Evolutionary conservation across 2,888 invertebrate genomes (phyloP).

Genomic region (Athalia cordata): DNA sequence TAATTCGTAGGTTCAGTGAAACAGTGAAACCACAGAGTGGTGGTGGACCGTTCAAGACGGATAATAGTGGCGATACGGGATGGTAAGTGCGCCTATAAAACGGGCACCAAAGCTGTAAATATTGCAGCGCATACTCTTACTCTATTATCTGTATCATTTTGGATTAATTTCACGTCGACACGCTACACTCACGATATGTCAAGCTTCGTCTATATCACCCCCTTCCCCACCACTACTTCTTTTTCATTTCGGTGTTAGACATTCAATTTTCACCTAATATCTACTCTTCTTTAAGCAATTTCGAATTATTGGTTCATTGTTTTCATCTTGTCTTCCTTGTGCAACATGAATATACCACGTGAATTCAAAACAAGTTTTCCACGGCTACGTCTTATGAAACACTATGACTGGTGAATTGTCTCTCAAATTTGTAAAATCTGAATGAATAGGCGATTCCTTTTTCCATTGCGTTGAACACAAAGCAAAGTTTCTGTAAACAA

Average conservation of each 20-base stretch:
- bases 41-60: constrained; percentile 70
- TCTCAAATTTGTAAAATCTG: too few species aligned
- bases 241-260: neutral
- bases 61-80: constrained; percentile 71
- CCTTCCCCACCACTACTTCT: neutral
- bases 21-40: constrained; percentile 72
- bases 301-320: neutral
- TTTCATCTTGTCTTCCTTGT: too few species aligned
- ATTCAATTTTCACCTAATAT: neutral
- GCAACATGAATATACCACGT: too few species aligned
- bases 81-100: constrained; percentile 68
- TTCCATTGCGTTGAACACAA: too few species aligned
- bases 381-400: too few species aligned
- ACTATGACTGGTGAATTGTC: too few species aligned
- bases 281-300: constrained; percentile 11
- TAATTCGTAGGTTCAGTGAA: constrained; percentile 74
- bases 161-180: constrained; percentile 34
- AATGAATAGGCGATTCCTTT: too few species aligned
- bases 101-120: constrained; percentile 56
- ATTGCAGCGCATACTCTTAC: constrained; percentile 42
- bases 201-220: constrained; percentile 15
- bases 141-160: constrained; percentile 42
- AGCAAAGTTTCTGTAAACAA: too few species aligned
- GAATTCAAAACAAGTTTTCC: too few species aligned
- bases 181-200: constrained; percentile 26